Base-by-base conservation (phyloP, 2,888 invertebrate species). In the Caenorhabditis parvicauda region DNA sequence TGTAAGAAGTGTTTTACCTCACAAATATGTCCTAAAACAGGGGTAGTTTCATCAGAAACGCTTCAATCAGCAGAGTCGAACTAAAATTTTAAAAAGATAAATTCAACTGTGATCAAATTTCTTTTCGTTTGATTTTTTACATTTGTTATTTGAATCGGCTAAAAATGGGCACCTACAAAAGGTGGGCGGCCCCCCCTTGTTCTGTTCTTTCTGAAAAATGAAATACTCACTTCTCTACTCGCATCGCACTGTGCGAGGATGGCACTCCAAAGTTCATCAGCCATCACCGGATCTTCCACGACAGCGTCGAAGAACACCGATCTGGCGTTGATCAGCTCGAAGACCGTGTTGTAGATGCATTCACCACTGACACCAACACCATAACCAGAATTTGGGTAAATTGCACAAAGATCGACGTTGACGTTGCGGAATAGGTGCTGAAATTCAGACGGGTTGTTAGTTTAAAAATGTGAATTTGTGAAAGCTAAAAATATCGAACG, bases 291-390 rank as follows among this genome's bases (percentile, higher is more conserved):
- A 48, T 59, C 62, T 5, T 69, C 66, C 2, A 64, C 45, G 3
- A 64, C 48, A 6, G 59, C 60, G 49, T 64, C 64, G 48, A 67
- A 70, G 39, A 70, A 70, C 17, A 51, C 25, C 1, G 65, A 64
- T 24, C 47, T 49, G n/a, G 38, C 48, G 28, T 62, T 48, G 28
- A 64, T 64, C 12, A 69, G 49, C 0, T 61, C 48, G 21, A 52
- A 42, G 4, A 66, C 37, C 3, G 48, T 42, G 21, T 27, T 25
- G 28, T 54, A 67, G 22, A 54, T 49, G 1, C 52, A 46, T 5
- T 60, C 66, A 2, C 37, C 25, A 28, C 48, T 49, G n/a, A n/a
- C n/a, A n/a, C n/a, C n/a, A n/a, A n/a, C n/a, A n/a, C n/a, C n/a
- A n/a, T n/a, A n/a, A n/a, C n/a, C n/a, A n/a, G n/a, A n/a, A 19